Percentiles rank a stretch among this genome's conserved stretches.
phyloP scores from a whole-genome alignment of 2,888 invertebrate species.

The Chorisops tibialis region DNA sequence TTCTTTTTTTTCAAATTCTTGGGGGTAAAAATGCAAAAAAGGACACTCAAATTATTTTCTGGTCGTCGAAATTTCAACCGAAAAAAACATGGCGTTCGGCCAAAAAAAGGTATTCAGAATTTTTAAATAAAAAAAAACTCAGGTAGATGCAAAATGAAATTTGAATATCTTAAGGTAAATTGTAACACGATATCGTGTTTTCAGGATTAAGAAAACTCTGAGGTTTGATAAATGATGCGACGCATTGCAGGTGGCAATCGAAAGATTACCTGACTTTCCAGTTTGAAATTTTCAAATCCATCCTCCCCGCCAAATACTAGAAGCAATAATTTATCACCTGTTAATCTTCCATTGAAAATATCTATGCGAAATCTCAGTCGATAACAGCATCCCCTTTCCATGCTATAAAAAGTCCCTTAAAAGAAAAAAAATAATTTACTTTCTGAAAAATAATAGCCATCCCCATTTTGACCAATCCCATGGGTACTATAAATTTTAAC shows the following conservation, averaged over 20 bases:
- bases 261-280: no score
- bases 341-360: no score
- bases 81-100: no score
- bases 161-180: slow-evolving; percentile 32
- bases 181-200: slow-evolving; percentile 34
- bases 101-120: no score
- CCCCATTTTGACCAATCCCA: slow-evolving; percentile 41
- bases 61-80: not conserved
- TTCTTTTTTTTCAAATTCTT: slow-evolving; percentile 1
- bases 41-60: slow-evolving; percentile 19
- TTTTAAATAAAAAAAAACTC: not conserved
- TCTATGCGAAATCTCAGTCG: no score
- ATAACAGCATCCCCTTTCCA: no score
- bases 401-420: not conserved
- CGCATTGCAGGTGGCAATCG: slow-evolving; percentile 27
- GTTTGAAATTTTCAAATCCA: no score
- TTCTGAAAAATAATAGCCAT: slow-evolving; percentile 36
- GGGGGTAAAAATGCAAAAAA: slow-evolving; percentile 27
- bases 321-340: no score
- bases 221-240: not conserved
- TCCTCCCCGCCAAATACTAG: no score
- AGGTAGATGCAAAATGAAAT: slow-evolving; percentile 28
- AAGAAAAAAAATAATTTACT: slow-evolving; percentile 30
- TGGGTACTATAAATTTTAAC: slow-evolving; percentile 52
- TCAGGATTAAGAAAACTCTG: slow-evolving; percentile 13